phyloP scores from a whole-genome alignment of 2,113 vertebrate species.

The Xenopus borealis region DNA sequence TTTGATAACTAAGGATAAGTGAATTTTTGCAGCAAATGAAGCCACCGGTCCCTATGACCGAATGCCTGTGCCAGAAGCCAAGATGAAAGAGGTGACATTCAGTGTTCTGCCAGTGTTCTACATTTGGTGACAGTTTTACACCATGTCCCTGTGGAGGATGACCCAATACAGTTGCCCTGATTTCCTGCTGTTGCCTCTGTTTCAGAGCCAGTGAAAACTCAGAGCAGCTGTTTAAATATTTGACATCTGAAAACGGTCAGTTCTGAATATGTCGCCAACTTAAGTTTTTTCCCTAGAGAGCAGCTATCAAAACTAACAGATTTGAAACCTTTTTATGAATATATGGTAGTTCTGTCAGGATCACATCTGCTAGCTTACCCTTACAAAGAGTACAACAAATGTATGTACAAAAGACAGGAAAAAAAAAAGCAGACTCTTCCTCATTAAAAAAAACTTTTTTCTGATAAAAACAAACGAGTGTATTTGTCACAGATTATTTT shows the following conservation, averaged over 20 bases:
- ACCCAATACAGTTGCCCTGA: conserved; percentile 52
- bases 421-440: too few relatives aligned
- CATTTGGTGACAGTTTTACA: conserved; percentile 30
- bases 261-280: conserved; percentile 69
- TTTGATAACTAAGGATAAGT: too few relatives aligned
- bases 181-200: conserved; percentile 62
- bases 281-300: conserved; percentile 61
- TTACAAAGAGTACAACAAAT: not conserved
- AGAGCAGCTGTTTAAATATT: conserved; percentile 79
- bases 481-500: too few relatives aligned
- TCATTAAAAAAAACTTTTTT: too few relatives aligned
- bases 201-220: conserved; percentile 68
- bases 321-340: conserved; percentile 43
- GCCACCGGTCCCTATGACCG: too few relatives aligned
- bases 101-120: conserved; percentile 3
- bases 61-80: conserved; percentile 12
- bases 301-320: conserved; percentile 57
- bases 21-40: too few relatives aligned
- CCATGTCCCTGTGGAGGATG: conserved; percentile 25
- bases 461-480: too few relatives aligned
- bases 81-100: conserved; percentile 4
- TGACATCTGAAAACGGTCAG: conserved; percentile 72
- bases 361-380: conserved; percentile 60
- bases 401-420: too few relatives aligned
- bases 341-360: conserved; percentile 46